Evolutionary conservation across 2,888 invertebrate species (phyloP).

Genomic region (Dilophus febrilis): DNA sequence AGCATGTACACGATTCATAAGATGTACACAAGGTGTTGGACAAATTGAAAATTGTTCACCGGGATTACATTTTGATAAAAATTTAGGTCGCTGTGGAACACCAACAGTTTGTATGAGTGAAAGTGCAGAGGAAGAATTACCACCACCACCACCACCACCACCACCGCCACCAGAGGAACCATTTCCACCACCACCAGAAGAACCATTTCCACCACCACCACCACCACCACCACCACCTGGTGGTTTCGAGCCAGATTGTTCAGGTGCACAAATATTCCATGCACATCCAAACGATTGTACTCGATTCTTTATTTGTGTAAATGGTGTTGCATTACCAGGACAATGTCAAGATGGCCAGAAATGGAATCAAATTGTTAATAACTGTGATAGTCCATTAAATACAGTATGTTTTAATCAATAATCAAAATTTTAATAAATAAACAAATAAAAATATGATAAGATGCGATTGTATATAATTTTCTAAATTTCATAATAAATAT

Average conservation of each 20-base stretch:
- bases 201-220: too few relatives aligned
- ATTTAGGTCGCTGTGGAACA: too few relatives aligned
- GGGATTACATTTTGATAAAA: not conserved
- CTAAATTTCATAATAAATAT: too few relatives aligned
- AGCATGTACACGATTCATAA: not conserved
- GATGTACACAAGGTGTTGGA: not conserved
- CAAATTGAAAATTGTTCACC: not conserved
- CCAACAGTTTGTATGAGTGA: too few relatives aligned
- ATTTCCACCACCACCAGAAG: too few relatives aligned
- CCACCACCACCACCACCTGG: not conserved
- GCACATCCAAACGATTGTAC: slow-evolving; percentile 2
- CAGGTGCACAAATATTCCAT: not conserved
- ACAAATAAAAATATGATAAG: too few relatives aligned
- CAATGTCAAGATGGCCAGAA: slow-evolving; percentile 19
- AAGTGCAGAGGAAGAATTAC: too few relatives aligned
- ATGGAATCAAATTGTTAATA: slow-evolving; percentile 21
- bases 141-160: not conserved
- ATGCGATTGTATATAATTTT: too few relatives aligned
- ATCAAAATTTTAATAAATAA: too few relatives aligned
- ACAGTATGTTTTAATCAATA: slow-evolving; percentile 1
- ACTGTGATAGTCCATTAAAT: slow-evolving; percentile 21
- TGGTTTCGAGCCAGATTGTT: not conserved
- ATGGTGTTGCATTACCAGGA: slow-evolving; percentile 20
- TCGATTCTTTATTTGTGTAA: slow-evolving; percentile 5
- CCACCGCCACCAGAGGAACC: not conserved